phyloP scores from a whole-genome alignment of 2,888 invertebrate genomes.

The Pheosia gnoma region DNA sequence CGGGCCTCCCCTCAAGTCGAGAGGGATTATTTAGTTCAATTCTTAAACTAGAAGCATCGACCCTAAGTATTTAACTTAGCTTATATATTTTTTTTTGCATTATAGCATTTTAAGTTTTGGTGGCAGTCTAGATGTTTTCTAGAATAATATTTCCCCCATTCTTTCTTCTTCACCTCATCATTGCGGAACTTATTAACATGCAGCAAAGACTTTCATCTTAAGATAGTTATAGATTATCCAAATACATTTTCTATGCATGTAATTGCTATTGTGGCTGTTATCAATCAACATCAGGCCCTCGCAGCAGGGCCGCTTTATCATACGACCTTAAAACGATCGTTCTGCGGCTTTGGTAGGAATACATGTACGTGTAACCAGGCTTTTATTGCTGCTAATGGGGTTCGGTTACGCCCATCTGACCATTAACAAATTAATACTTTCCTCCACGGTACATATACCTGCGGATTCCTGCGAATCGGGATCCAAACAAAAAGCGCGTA shows the following conservation, averaged over 20 bases:
- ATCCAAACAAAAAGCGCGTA: slow-evolving; percentile 73
- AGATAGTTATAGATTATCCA: no score
- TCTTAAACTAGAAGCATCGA: no score
- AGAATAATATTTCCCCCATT: no score
- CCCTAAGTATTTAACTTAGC: no score
- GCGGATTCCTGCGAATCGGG: slow-evolving; percentile 77
- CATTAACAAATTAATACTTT: slow-evolving; percentile 70
- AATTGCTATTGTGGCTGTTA: not conserved
- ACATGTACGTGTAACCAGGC: slow-evolving; percentile 23
- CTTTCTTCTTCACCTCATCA: no score
- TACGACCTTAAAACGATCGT: not conserved
- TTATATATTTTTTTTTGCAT: no score
- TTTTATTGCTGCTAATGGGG: slow-evolving; percentile 45
- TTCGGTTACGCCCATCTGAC: slow-evolving; percentile 56
- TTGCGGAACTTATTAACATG: no score
- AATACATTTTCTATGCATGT: not conserved
- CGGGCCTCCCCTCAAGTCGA: no score
- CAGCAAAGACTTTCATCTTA: no score
- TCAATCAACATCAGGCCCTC: not conserved
- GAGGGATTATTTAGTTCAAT: no score
- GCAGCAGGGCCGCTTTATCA: not conserved
- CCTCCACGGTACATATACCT: slow-evolving; percentile 62
- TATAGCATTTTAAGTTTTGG: no score
- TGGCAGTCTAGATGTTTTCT: no score
- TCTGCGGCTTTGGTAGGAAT: not conserved